Evolutionary conservation across 2,797 vertebrate species (phyloP).

Genomic region (Propithecus perrieri): DNA sequence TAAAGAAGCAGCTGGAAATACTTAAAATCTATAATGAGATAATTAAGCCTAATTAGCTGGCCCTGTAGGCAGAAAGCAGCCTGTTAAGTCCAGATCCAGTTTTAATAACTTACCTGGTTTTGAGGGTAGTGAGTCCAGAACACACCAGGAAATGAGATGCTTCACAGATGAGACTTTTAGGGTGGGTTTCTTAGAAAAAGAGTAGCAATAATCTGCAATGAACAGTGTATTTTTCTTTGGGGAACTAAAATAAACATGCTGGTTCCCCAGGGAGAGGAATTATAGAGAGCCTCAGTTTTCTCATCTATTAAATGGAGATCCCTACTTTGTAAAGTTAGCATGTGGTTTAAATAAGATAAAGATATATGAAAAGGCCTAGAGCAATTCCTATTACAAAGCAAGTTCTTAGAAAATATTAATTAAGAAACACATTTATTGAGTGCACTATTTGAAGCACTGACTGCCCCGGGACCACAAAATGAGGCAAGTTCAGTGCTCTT

Average conservation of each 20-base stretch:
- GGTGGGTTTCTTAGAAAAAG: background rate
- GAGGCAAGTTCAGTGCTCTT: background rate
- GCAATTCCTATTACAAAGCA: background rate
- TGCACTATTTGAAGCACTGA: background rate
- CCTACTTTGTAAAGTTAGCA: background rate
- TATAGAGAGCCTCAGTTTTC: constrained; percentile 49
- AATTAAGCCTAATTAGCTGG: constrained; percentile 82
- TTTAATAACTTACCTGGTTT: constrained; percentile 79
- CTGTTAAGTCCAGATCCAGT: constrained; percentile 76
- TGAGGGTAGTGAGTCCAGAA: constrained; percentile 55
- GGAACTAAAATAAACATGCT: background rate
- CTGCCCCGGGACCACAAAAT: background rate
- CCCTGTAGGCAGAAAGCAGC: constrained; percentile 78
- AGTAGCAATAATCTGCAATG: background rate
- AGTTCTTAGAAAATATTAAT: background rate
- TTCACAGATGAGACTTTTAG: background rate
- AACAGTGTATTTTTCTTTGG: background rate
- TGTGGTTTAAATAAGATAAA: background rate
- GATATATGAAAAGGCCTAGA: background rate
- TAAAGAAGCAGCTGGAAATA: constrained; percentile 80
- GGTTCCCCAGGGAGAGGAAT: background rate
- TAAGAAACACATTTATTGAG: background rate
- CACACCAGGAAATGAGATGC: constrained; percentile 36
- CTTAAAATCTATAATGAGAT: constrained; percentile 80
- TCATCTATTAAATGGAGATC: constrained; percentile 51